Evolutionary conservation across 2,888 invertebrate genomes (phyloP), one percentile per base, ranked within the genome.

Genomic region (Serripes groenlandicus): DNA sequence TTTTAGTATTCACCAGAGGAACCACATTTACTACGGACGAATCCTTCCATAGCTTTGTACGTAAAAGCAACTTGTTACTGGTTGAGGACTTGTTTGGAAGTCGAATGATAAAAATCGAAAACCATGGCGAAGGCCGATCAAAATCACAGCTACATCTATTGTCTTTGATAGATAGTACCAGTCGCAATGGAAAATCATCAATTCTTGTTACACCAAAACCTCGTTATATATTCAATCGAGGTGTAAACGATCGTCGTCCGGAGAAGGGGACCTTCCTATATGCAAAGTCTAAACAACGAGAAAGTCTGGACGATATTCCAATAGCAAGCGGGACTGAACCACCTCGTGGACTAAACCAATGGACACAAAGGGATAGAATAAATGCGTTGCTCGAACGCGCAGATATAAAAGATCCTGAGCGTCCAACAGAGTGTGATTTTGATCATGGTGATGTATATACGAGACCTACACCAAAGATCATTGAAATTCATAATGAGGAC

Each of bases 1-100:
- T 66, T 5, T 7, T 66, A 11, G 66, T 42, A 23, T 66, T 66
- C 35, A 66, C 66, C 15, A 66, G 42, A 42, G 42, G 42, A 23
- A 42, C 23, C 0, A 11, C n/a, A n/a, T 66, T 42, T 42, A 35
- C 7, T 42, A 26, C 4, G 5, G 66, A 42, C 1, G 21, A 35
- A 26, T 34, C 3, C 11, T 37, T 42, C 26, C 0, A 4, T 11
- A 26, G 9, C 9, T 66, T 66, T 42, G n/a, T 42, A 26, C 7
- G 34, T 5, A 7, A 34, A 32, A n/a, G 7, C 18, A 32, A 62
- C 15, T 34, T 30, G 5, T 34, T 34, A 34, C 34, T 34, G 9
- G 3, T 62, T 11, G 34, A n/a, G 3, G 7, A 34, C 7, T n/a
- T 34, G 42, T 66, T 66, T 37, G 42, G 42, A 23, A 0, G 1